These are phyloP conservation scores for Pachycephus smyrnensis DNA, from an alignment of 2,888 invertebrate species.

Conservation along the genomic window DNA sequence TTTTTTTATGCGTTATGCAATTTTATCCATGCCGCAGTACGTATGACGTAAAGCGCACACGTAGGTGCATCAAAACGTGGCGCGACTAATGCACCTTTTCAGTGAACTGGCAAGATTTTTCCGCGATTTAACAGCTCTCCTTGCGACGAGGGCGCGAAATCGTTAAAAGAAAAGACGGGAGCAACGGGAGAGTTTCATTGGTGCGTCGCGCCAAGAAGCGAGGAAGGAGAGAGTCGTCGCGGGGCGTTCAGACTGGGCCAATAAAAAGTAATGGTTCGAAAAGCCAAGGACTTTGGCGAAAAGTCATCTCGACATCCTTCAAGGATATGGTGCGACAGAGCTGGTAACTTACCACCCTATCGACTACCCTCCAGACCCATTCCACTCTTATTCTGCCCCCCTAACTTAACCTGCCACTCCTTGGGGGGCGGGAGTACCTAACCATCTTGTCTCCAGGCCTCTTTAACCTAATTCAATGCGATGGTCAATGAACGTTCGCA, in stretches of 20 bases:
- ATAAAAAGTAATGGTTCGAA: slow-evolving; percentile 53
- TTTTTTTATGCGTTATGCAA: neutral
- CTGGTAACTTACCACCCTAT: slow-evolving; percentile 18
- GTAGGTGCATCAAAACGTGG: neutral
- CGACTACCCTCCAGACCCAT: slow-evolving; percentile 16
- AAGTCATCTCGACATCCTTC: slow-evolving; percentile 60
- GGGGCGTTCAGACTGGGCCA: slow-evolving; percentile 39
- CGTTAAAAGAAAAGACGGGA: slow-evolving; percentile 25
- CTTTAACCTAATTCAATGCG: slow-evolving; percentile 42
- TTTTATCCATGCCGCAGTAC: no score
- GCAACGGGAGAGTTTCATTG: neutral
- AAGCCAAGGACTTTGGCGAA: slow-evolving; percentile 52
- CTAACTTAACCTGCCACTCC: slow-evolving; percentile 12
- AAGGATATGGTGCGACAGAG: slow-evolving; percentile 39
- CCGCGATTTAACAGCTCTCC: slow-evolving; percentile 32
- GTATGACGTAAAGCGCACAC: neutral
- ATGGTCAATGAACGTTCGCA: slow-evolving; percentile 44
- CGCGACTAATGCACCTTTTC: slow-evolving; percentile 37
- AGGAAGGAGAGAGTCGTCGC: slow-evolving; percentile 10
- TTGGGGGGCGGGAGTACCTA: no score
- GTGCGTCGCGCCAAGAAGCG: slow-evolving; percentile 1
- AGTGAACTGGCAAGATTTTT: slow-evolving; percentile 21
- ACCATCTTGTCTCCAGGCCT: neutral
- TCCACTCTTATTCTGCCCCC: slow-evolving; percentile 8
- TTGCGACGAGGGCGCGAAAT: slow-evolving; percentile 18